Conservation (phyloP, 2,888 invertebrate genomes). For the Eilema sororculum region DNA sequence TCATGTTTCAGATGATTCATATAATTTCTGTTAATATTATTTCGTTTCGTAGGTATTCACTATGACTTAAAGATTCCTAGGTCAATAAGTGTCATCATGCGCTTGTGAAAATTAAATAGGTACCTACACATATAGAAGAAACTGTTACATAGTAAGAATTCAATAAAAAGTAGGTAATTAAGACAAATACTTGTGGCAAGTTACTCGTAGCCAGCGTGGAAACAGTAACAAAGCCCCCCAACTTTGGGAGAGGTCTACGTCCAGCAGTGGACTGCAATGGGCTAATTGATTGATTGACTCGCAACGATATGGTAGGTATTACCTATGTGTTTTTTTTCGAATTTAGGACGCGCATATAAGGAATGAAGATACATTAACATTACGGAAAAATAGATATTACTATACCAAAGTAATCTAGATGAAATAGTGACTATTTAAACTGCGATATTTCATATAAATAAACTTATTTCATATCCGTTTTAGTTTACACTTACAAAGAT, state of each 20-base stretch:
- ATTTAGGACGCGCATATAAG: too few species aligned
- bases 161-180: too few species aligned
- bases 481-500: not conserved
- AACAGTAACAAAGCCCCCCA: too few species aligned
- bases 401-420: not conserved
- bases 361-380: not conserved
- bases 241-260: too few species aligned
- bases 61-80: not conserved
- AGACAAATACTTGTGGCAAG: not conserved
- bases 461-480: too few species aligned
- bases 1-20: not conserved
- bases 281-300: too few species aligned
- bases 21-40: not conserved
- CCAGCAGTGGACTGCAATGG: too few species aligned
- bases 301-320: not conserved
- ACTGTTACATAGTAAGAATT: too few species aligned
- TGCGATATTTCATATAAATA: too few species aligned
- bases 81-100: not conserved
- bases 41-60: too few species aligned
- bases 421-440: not conserved
- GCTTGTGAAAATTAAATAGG: not conserved
- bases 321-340: not conserved
- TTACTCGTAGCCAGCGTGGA: too few species aligned
- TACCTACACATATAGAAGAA: not conserved
- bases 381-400: not conserved